These are phyloP conservation scores for Gibbula magus DNA, from an alignment of 2,888 invertebrate species.

Conservation along the genomic window DNA sequence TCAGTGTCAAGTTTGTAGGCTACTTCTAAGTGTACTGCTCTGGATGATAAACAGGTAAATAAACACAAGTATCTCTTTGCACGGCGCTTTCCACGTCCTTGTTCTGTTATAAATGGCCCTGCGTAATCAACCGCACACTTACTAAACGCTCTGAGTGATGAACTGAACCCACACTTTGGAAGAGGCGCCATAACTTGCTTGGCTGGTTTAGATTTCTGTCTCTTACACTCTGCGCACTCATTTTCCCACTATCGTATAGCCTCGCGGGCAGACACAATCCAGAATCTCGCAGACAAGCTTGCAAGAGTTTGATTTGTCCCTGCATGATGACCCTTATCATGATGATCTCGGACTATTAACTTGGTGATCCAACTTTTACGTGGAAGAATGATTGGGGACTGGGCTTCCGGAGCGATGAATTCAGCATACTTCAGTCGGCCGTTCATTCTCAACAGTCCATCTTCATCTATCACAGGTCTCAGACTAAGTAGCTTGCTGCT, in stretches of 20 bases:
- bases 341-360: slow-evolving; percentile 29
- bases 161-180: slow-evolving; percentile 25
- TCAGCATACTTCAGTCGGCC: too few species aligned
- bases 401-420: slow-evolving; percentile 19
- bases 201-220: slow-evolving; percentile 24
- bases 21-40: too few species aligned
- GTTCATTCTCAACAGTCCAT: slow-evolving; percentile 22
- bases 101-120: too few species aligned
- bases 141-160: too few species aligned
- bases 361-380: slow-evolving; percentile 29
- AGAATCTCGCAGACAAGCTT: slow-evolving; percentile 27
- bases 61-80: too few species aligned
- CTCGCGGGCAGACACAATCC: slow-evolving; percentile 35
- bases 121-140: too few species aligned
- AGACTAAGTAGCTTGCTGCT: slow-evolving; percentile 16
- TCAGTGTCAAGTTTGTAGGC: too few species aligned
- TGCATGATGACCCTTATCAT: slow-evolving; percentile 24
- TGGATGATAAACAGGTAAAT: too few species aligned
- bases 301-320: slow-evolving; percentile 32
- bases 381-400: slow-evolving; percentile 38
- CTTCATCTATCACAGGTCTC: slow-evolving; percentile 28
- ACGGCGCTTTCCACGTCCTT: too few species aligned
- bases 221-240: slow-evolving; percentile 21
- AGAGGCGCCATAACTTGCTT: slow-evolving; percentile 32
- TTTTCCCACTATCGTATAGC: slow-evolving; percentile 31